Evolutionary conservation across 2,113 vertebrate genomes (phyloP), one percentile per base, ranked within the genome.

Genomic region (Sorex fumeus): DNA sequence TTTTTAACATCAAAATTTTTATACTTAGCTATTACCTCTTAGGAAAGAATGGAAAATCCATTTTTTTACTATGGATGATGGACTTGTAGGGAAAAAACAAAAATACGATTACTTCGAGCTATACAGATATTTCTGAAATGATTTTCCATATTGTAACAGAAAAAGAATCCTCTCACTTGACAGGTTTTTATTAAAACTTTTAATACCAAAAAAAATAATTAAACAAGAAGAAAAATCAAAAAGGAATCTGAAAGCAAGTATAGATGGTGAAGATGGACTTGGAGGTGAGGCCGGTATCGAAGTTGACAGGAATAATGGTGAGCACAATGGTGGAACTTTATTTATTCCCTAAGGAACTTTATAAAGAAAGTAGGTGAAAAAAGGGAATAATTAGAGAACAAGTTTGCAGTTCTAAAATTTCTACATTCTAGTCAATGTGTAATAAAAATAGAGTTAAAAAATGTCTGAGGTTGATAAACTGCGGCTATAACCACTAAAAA

Each of bases 1-100:
- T 66, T 66, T 93, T 71, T 62, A 70, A 91, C 84, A 88, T 78
- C 50, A 91, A 90, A 91, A 94, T 69, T 57, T 43, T 91, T 91
- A 84, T 40, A 18, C 13, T 40, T 72, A 60, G 10, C n/a, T 94
- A 71, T 43, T 74, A 67, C 34, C 40, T 21, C 77, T n/a, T 40
- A 88, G 21, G 25, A 13, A 93, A 85, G 1, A 16, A 4, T 19
- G 85, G 28, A 6, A 88, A 87, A 25, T 1, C n/a, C 75, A 40
- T 32, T 71, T 84, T 84, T 84, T 94, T n/a, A 87, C 71, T 27
- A 69, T 75, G 45, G 36, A 6, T 10, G 27, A 53, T 0, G 85
- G 74, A 90, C 6, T 27, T 74, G 87, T 13, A n/a, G 45, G n/a
- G 16, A 88, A 82, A 91, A 92, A 50, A 27, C 16, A n/a, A 94